Conservation (phyloP, 2,797 vertebrate genomes). For the Macropus fuliginosus region DNA sequence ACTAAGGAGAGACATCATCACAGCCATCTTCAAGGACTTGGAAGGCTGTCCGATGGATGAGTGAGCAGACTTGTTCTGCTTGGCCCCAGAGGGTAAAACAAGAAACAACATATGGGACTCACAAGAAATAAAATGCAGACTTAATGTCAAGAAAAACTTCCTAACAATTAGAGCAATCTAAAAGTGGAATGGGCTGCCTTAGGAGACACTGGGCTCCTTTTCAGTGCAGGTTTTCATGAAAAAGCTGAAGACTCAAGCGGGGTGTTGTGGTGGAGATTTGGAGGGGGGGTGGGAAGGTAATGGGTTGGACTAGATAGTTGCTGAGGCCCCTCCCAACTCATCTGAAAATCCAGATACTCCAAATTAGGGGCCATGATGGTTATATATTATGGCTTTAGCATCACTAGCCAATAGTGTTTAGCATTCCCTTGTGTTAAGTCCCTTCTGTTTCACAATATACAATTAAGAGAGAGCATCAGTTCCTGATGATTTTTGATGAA, state of each 20-base stretch:
- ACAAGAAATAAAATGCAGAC: not conserved
- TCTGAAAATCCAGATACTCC: not conserved
- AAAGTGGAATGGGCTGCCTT: not conserved
- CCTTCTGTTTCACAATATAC: slow-evolving; percentile 22
- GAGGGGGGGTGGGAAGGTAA: not conserved
- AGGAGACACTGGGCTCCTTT: not conserved
- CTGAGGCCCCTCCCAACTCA: not conserved
- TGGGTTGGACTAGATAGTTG: not conserved
- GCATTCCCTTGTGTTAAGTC: slow-evolving; percentile 9
- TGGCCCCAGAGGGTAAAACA: not conserved
- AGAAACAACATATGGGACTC: not conserved
- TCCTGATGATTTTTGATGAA: slow-evolving; percentile 39
- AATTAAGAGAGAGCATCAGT: not conserved
- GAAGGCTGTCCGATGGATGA: not conserved
- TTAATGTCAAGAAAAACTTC: not conserved
- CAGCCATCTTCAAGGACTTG: not conserved
- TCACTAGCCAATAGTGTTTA: slow-evolving; percentile 24
- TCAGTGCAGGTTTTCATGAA: not conserved
- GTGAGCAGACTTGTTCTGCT: not conserved
- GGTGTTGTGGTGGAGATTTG: not conserved
- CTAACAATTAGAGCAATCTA: not conserved
- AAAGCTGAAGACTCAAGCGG: not conserved
- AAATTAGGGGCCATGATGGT: slow-evolving; percentile 40
- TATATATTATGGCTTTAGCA: slow-evolving; percentile 16
- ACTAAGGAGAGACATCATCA: not conserved